These are phyloP conservation scores for Paradoxurus hermaphroditus DNA, from an alignment of 2,113 vertebrate genomes.

Conservation along the genomic window DNA sequence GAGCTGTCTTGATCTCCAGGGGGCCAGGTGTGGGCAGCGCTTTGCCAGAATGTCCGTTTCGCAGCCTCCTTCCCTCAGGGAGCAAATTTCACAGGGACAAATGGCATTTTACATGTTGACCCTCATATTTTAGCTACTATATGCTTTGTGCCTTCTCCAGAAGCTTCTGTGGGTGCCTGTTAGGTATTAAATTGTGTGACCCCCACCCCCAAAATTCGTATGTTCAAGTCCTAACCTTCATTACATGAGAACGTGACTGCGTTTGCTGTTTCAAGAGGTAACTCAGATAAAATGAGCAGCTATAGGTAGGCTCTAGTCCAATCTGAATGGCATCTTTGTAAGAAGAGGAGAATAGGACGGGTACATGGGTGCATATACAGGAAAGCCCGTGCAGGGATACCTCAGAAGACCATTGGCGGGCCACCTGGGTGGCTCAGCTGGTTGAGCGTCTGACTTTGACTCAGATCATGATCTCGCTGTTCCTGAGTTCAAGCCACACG, in stretches of 20 bases:
- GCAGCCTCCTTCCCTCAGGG: background rate
- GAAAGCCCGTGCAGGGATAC: background rate
- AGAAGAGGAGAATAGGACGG: background rate
- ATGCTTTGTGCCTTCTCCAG: background rate
- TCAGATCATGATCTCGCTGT: no score
- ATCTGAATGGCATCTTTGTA: background rate
- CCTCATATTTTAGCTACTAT: background rate
- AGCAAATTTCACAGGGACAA: background rate
- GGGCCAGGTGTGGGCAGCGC: background rate
- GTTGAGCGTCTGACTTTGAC: no score
- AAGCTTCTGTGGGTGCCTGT: background rate
- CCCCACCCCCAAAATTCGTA: background rate
- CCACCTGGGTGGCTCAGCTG: no score
- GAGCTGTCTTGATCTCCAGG: background rate
- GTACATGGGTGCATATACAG: background rate
- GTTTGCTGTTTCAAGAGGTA: background rate
- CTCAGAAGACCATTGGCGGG: background rate
- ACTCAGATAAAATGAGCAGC: background rate
- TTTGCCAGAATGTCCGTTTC: background rate
- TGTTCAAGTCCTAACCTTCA: background rate
- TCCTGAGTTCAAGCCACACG: no score
- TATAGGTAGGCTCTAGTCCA: background rate
- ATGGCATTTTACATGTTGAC: background rate
- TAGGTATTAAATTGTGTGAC: background rate
- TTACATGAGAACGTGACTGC: background rate